A percentile compares a stretch with the other conserved stretches of the same genome.
phyloP scores from a whole-genome alignment of 2,113 vertebrate species.

The Emydura subglobosa region DNA sequence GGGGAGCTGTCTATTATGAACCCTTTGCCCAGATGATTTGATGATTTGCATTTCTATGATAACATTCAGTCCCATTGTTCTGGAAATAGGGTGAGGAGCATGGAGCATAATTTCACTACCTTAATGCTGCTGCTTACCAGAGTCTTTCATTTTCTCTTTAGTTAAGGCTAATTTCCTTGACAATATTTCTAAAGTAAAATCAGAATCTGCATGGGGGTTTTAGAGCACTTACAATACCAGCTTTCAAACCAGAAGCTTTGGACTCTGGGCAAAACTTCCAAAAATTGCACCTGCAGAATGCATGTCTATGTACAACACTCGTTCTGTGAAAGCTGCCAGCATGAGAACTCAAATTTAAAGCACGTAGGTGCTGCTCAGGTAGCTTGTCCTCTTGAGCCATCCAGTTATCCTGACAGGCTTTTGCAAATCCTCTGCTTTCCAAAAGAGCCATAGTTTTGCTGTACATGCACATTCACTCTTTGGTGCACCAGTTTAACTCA shows the following conservation, averaged over 20 bases:
- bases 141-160: neutral
- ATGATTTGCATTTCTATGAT: neutral
- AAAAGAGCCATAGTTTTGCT: too few species aligned
- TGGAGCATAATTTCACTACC: neutral
- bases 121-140: neutral
- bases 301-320: neutral
- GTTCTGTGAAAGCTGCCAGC: neutral
- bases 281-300: neutral
- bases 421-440: too few species aligned
- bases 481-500: too few species aligned
- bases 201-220: neutral
- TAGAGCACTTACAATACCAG: neutral
- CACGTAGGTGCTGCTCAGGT: neutral
- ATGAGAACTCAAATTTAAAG: neutral
- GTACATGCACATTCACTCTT: too few species aligned
- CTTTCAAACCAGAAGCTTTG: neutral
- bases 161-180: neutral
- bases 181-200: neutral
- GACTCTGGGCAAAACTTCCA: neutral
- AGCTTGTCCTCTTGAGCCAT: neutral
- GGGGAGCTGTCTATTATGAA: neutral
- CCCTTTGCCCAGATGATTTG: neutral
- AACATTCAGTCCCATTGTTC: neutral
- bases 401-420: too few species aligned
- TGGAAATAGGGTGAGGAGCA: neutral